Evolutionary conservation across 64 coral and sea anemone genomes (phyloP), one percentile per base, ranked within the genome.

Genomic region (Dendronephthya gigantea): DNA sequence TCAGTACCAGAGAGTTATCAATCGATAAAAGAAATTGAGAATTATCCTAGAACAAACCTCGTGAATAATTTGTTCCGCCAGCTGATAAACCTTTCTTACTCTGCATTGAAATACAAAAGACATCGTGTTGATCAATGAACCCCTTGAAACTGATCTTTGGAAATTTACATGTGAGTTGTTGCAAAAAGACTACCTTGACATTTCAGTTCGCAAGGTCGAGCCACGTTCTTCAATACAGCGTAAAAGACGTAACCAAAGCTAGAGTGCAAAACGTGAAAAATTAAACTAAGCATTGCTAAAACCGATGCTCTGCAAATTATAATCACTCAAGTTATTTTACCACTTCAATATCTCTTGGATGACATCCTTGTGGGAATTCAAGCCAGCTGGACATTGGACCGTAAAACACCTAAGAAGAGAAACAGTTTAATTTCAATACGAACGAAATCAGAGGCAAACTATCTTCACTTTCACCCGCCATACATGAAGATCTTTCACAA

Each of bases 331-430:
- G n/a, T n/a, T n/a, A 3, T 79, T 33, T 2, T 85, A 93, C 95
- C 87, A 98, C 95, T 93, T 93, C 95, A 2, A 98, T 69, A 35
- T 98, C 95, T 40, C 95, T 86, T 9, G 95, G 95, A 59, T 92
- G 93, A 75, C 95, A 98, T 22, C 93, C 92, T 68, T 50, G 87
- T 33, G 95, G 95, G 52, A 93, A 98, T 13, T 98, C 95, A 1
- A 98, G 79, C 95, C 95, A 98, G 29, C 92, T 98, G 52, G 92
- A 89, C 95, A 98, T 98, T 7, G 95, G 95, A 15, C 92, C 95
- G 79, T 98, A 98, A 48, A 98, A 83, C 9, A 83, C 90, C 95
- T 98, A 7, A n/a, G 55, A 62, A 62, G 17, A 62, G 25, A 58
- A 62, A 22, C 55, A 62, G 55, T 45, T 45, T 4, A 45, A 45